Evolutionary conservation across 2,888 invertebrate genomes (phyloP).

Genomic region (Drosophila pullipes): DNA sequence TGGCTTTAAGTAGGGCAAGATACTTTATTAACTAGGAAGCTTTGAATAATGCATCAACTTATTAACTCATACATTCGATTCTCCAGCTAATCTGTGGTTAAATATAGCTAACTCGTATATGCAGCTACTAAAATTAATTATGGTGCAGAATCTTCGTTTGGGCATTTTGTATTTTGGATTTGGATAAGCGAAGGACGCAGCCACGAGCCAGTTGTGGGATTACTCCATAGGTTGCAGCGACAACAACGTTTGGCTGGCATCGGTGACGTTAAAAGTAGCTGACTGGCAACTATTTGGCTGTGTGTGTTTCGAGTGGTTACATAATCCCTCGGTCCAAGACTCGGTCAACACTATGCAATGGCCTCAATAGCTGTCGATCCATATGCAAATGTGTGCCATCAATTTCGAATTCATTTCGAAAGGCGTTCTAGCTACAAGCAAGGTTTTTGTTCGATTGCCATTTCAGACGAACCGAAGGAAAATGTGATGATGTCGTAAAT

Average conservation of each 20-base stretch:
- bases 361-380: slow-evolving; percentile 66
- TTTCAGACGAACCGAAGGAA: slow-evolving; percentile 29
- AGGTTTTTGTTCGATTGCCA: slow-evolving; percentile 44
- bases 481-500: slow-evolving; percentile 30
- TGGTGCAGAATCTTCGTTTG: slow-evolving; percentile 34
- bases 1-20: slow-evolving; percentile 4
- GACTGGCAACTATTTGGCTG: slow-evolving; percentile 46
- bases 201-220: slow-evolving; percentile 44
- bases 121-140: slow-evolving; percentile 25
- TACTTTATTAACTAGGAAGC: not conserved
- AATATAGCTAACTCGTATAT: slow-evolving; percentile 3
- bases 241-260: not conserved
- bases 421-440: slow-evolving; percentile 61
- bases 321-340: slow-evolving; percentile 48
- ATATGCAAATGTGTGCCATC: slow-evolving; percentile 67
- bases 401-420: slow-evolving; percentile 56
- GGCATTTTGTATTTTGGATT: not conserved
- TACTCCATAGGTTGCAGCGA: slow-evolving; percentile 37
- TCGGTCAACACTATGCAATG: slow-evolving; percentile 76
- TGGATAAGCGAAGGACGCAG: slow-evolving; percentile 42
- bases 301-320: slow-evolving; percentile 63
- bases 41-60: slow-evolving; percentile 58
- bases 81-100: slow-evolving; percentile 13
- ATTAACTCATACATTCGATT: slow-evolving; percentile 12
- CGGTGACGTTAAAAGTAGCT: slow-evolving; percentile 65